A percentile compares a stretch with the other conserved stretches of the same genome.
phyloP scores from a whole-genome alignment of 2,113 vertebrate genomes.

The Cinclus mexicanus region DNA sequence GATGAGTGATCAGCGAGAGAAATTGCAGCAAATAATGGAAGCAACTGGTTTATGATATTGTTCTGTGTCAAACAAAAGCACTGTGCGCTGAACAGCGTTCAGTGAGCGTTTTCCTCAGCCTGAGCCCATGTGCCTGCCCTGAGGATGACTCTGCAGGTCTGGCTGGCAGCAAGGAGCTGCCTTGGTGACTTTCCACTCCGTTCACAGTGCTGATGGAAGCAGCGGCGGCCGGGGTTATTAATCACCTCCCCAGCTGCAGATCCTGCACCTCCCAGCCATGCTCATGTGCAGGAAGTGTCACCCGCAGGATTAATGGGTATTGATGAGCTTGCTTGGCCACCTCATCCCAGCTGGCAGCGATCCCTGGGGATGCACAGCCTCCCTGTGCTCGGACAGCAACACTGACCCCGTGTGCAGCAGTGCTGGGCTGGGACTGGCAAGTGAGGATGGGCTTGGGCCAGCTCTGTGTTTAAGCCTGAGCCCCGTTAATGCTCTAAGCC shows the following conservation, averaged over 20 bases:
- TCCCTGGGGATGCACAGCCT: not conserved
- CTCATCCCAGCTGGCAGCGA: not conserved
- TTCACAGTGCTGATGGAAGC: not conserved
- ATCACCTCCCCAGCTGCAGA: not conserved
- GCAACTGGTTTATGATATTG: not conserved
- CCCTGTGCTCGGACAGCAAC: not conserved
- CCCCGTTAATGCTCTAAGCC: not conserved
- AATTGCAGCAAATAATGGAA: not conserved
- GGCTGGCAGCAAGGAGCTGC: not conserved
- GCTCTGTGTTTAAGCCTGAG: rapidly evolving
- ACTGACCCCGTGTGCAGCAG: no score
- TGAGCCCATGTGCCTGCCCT: not conserved
- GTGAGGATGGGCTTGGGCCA: not conserved
- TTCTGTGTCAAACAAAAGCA: not conserved
- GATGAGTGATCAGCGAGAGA: not conserved
- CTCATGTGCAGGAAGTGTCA: not conserved
- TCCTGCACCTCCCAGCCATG: not conserved
- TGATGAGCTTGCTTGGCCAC: conserved; percentile 1
- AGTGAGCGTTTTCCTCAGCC: not conserved
- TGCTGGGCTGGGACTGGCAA: rapidly evolving
- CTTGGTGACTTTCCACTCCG: not conserved
- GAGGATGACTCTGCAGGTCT: not conserved
- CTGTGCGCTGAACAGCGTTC: not conserved
- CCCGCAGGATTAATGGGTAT: conserved; percentile 1
- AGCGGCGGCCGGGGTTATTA: not conserved